Percentiles rank a stretch among this genome's conserved stretches.
These are phyloP conservation scores for Nectonema munidae DNA, from an alignment of 2,888 invertebrate genomes.

Conservation along the genomic window DNA sequence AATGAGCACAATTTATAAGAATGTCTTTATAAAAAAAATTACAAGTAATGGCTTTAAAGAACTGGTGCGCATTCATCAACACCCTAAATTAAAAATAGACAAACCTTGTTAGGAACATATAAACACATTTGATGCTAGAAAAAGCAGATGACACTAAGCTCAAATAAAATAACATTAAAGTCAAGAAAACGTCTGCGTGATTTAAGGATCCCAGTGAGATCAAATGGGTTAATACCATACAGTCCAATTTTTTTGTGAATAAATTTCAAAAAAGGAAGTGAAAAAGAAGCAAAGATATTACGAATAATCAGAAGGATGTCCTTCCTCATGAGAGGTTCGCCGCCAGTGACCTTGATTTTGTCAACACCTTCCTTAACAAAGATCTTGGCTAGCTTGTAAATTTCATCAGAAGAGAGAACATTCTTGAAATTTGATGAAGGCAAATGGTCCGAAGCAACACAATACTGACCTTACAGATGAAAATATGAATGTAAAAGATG, in stretches of 20 bases:
- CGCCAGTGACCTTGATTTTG: slow-evolving; percentile 77
- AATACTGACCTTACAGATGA: slow-evolving; percentile 42
- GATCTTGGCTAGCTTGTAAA: slow-evolving; percentile 38
- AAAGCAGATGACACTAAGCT: no score
- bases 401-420: slow-evolving; percentile 46
- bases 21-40: no score
- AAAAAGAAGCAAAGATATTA: slow-evolving; percentile 23
- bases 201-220: no score
- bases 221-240: no score
- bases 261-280: neutral
- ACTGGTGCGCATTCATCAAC: no score
- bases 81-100: no score
- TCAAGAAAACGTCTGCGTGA: no score
- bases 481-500: slow-evolving; percentile 1
- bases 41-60: no score
- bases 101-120: no score
- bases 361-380: slow-evolving; percentile 58
- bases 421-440: slow-evolving; percentile 38
- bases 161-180: no score
- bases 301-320: slow-evolving; percentile 46
- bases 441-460: slow-evolving; percentile 89
- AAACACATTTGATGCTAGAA: no score
- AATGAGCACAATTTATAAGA: no score
- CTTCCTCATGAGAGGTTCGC: slow-evolving; percentile 62
- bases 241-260: neutral